Base-by-base conservation (phyloP, 2,797 vertebrate genomes). In the Tolypeutes matacus region DNA sequence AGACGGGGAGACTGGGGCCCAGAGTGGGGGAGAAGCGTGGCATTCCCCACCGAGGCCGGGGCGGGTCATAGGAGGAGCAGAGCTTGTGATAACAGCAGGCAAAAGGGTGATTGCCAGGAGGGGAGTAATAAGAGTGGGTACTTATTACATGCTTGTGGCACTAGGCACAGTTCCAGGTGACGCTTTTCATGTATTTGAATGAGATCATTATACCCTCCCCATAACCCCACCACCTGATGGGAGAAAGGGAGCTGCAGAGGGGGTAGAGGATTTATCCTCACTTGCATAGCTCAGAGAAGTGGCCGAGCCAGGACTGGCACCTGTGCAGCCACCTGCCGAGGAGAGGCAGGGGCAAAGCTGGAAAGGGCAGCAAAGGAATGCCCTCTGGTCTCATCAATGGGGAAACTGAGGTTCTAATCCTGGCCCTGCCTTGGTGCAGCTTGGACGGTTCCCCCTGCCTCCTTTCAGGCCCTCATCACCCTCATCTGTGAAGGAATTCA, bases 311-410 rank as follows among this genome's bases (percentile, higher is more conserved):
- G 75, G 70, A 17, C 7, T 4, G 70, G 27, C 34, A n/a, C 83
- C 49, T 18, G 49, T 0, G 29, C 0, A 2, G 27, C 10, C 4
- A 0, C 73, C 65, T n/a, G 8, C 1, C 9, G 13, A 18, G 13
- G 23, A 31, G 7, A 13, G 49, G 27, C 20, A 12, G 5, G 78
- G 42, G 10, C 21, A 5, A 36, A 23, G 46, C 2, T 8, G 7
- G 23, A 25, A 12, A 7, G 51, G 65, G 20, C 72, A 23, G 78
- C 31, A 78, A 23, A 13, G 2, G 29, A 18, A 29, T 7, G 14
- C 12, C 62, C 39, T 58, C 36, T n/a, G 31, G 27, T 60, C 21
- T 29, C 36, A n/a, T 0, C 31, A 83, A 6, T 6, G 29, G 25
- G 34, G 15, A 64, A 36, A 27, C 31, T 2, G 2, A 18, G 18